Evolutionary conservation across 2,113 vertebrate genomes (phyloP), one percentile per base, ranked within the genome.

Genomic region (Nycticebus coucang): DNA sequence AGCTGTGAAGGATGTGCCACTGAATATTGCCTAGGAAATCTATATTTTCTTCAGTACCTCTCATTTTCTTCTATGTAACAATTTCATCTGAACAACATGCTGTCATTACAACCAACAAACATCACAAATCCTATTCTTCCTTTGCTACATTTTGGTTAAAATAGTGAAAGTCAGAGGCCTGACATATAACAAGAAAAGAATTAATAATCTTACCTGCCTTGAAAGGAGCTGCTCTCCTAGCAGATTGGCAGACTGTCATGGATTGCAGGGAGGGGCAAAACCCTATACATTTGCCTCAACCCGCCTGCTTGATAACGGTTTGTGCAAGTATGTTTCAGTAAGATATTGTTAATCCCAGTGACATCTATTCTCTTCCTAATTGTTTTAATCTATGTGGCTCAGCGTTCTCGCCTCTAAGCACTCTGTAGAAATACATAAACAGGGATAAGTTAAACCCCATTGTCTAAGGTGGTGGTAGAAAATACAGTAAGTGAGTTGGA

Each of bases 121-220:
- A 72, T 18, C 28, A 55, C 18, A 60, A 80, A 89, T 50, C 30
- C 10, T 66, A 35, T 57, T 74, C 19, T 55, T 53, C 55, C 15
- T 62, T 69, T 93, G 50, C 64, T 87, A 66, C 33, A 83, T 71
- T 86, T 87, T 60, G 13, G 10, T 94, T 91, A 41, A 92, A 92
- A 60, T 6, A 86, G 17, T 80, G 28, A 71, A 11, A 78, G 37
- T 66, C 60, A 35, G 60, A 80, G 45, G 37, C 28, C 12, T 53
- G n/a, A 8, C 18, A 22, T 37, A 14, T 19, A 45, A 87, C 22
- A 41, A 81, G 14, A 72, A 50, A 77, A 41, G 10, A 83, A 60
- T 74, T 21, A 57, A 33, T 66, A 41, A 79, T 55, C 17, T 11
- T 93, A 10, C 68, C 15, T 91, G 64, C 19, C 28, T 22, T 83